phyloP scores from a whole-genome alignment of 2,797 vertebrate species.

The Limnodromus scolopaceus region DNA sequence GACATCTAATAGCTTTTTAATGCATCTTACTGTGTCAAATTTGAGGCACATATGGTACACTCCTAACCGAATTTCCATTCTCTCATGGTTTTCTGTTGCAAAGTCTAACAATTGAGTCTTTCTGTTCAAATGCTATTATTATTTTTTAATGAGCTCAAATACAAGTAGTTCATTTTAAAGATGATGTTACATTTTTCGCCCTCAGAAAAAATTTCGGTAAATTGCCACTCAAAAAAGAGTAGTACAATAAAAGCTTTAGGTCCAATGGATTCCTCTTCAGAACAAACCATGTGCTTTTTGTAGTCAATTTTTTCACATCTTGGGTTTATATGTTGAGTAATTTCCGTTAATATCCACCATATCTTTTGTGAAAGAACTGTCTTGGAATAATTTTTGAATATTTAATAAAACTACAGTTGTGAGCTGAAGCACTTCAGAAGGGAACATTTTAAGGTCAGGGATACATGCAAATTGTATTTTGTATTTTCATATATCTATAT shows the following conservation, averaged over 20 bases:
- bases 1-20: constrained; percentile 5
- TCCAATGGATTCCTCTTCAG: background rate
- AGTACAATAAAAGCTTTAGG: background rate
- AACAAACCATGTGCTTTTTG: background rate
- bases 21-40: background rate
- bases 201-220: background rate
- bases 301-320: background rate
- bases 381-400: background rate
- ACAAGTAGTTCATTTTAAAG: background rate
- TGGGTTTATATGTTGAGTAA: background rate
- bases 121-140: background rate
- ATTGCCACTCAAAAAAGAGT: background rate
- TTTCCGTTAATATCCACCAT: background rate
- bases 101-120: background rate
- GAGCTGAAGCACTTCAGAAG: background rate
- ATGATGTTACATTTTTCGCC: background rate
- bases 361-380: background rate
- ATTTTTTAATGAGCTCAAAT: background rate
- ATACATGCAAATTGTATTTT: background rate
- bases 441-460: background rate
- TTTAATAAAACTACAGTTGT: background rate
- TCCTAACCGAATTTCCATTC: background rate
- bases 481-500: background rate
- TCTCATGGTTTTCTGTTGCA: background rate
- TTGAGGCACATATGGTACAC: background rate